Base-by-base conservation (phyloP, 2,888 invertebrate species). In the Drosophila dives region DNA sequence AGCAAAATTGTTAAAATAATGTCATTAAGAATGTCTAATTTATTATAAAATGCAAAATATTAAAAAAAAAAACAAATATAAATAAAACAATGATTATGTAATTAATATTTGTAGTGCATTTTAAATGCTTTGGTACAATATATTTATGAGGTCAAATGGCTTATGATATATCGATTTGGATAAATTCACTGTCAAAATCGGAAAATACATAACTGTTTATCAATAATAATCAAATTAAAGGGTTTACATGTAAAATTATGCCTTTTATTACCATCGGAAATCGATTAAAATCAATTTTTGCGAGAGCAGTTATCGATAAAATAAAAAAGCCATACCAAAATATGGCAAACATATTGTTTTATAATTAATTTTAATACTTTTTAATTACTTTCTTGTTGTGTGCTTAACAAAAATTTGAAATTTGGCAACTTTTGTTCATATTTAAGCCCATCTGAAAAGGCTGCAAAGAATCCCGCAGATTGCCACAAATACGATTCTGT, bases 1-100 rank as follows among this genome's bases (percentile, higher is more conserved):
- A 67, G 55, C 20, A 64, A 65, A 71, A 81, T 74, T 84, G 84
- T 84, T 89, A 71, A 77, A 74, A 72, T 61, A 70, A 78, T 68
- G 70, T 72, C 74, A 85, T 66, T 61, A 70, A 64, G 50, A 86
- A 85, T 76, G 74, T 86, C 74, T 86, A 86, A 86, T 89, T 85
- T 85, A 85, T 86, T 85, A 81, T 80, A 81, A 86, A 81, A 83
- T 40, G 40, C 62, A 82, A 80, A 79, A 69, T 58, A 72, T 50
- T 56, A 65, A 45, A 60, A 26, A 23, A 34, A 72, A 64, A 66
- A 71, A 20, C 12, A 42, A 42, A 20, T 45, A 20, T 20, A 20
- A 45, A 45, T 12, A 45, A 63, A 55, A 64, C 54, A 64, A 36
- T 53, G 15, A 65, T 56, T 48, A 54, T 61, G 26, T 61, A 62